phyloP scores from a whole-genome alignment of 2,888 invertebrate genomes.

The Blastobasis adustella region DNA sequence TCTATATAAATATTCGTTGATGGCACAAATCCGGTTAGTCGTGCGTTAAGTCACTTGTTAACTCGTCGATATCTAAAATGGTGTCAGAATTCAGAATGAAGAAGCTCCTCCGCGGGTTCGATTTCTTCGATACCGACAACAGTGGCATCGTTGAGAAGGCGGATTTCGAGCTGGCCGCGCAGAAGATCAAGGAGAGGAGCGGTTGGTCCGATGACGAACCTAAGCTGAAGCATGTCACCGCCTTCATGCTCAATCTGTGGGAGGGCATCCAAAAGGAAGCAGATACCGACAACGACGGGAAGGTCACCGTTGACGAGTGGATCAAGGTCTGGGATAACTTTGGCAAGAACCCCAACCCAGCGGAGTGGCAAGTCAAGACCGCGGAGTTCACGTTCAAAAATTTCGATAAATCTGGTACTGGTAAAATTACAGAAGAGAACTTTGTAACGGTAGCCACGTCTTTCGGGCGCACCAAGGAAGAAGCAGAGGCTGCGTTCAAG shows the following conservation, averaged over 20 bases:
- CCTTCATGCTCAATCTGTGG: slow-evolving; percentile 75
- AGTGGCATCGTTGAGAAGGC: slow-evolving; percentile 91
- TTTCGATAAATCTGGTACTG: not conserved
- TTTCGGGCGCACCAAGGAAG: not conserved
- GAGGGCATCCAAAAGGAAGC: slow-evolving; percentile 82
- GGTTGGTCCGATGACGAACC: slow-evolving; percentile 84
- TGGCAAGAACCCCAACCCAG: slow-evolving; percentile 59
- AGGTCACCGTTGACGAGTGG: slow-evolving; percentile 89
- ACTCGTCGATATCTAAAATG: slow-evolving; percentile 23
- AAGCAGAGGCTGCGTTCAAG: not conserved
- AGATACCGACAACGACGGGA: slow-evolving; percentile 84
- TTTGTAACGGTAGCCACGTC: not conserved
- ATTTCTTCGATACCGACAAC: slow-evolving; percentile 91
- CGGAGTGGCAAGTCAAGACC: not conserved
- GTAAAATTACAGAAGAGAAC: not conserved
- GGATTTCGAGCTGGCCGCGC: slow-evolving; percentile 89
- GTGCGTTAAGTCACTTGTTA: no score
- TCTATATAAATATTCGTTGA: no score
- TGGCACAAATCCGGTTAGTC: no score
- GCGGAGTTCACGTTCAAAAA: not conserved
- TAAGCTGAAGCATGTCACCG: slow-evolving; percentile 81
- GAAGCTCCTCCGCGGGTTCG: slow-evolving; percentile 90
- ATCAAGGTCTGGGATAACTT: slow-evolving; percentile 86
- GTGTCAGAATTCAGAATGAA: slow-evolving; percentile 92
- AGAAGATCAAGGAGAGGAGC: slow-evolving; percentile 86